Evolutionary conservation across 2,888 invertebrate genomes (phyloP).

Genomic region (Physocephala rufipes): DNA sequence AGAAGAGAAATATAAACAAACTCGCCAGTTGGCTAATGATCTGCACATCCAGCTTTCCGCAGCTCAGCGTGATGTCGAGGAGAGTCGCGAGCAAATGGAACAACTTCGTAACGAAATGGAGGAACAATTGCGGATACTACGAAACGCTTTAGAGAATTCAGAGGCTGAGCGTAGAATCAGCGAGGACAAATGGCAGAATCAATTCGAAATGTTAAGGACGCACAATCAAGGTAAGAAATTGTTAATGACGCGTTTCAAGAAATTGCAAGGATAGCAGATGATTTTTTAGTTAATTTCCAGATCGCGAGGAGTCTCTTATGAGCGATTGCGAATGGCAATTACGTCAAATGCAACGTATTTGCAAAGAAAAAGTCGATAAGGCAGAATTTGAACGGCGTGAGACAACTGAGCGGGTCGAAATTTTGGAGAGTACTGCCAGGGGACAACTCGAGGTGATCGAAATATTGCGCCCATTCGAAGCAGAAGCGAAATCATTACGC

Average conservation of each 20-base stretch:
- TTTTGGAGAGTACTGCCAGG: slow-evolving; percentile 50
- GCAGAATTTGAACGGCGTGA: slow-evolving; percentile 71
- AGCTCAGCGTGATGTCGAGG: slow-evolving; percentile 59
- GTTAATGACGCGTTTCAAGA: not conserved
- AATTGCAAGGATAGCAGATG: not conserved
- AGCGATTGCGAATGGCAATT: slow-evolving; percentile 88
- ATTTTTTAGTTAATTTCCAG: slow-evolving; percentile 44
- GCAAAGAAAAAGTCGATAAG: slow-evolving; percentile 72
- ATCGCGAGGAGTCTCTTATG: slow-evolving; percentile 77
- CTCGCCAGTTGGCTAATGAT: slow-evolving; percentile 65
- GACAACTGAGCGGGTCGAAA: slow-evolving; percentile 65
- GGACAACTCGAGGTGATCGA: slow-evolving; percentile 63
- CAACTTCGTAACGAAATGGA: slow-evolving; percentile 67
- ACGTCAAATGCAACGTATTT: slow-evolving; percentile 77
- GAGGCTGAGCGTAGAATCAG: slow-evolving; percentile 70
- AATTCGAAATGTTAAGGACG: slow-evolving; percentile 72
- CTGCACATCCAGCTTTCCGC: slow-evolving; percentile 61
- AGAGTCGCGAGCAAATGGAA: slow-evolving; percentile 63
- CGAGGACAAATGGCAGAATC: slow-evolving; percentile 71
- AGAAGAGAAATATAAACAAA: slow-evolving; percentile 66
- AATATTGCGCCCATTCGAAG: slow-evolving; percentile 69
- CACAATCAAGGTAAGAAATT: slow-evolving; percentile 67
- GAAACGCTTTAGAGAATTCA: slow-evolving; percentile 70
- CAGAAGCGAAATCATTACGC: slow-evolving; percentile 69
- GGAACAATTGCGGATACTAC: slow-evolving; percentile 68